Conservation (phyloP, 30 jellyfish, hydroid and myxozoan genomes). For the Cassiopea xamachana region DNA sequence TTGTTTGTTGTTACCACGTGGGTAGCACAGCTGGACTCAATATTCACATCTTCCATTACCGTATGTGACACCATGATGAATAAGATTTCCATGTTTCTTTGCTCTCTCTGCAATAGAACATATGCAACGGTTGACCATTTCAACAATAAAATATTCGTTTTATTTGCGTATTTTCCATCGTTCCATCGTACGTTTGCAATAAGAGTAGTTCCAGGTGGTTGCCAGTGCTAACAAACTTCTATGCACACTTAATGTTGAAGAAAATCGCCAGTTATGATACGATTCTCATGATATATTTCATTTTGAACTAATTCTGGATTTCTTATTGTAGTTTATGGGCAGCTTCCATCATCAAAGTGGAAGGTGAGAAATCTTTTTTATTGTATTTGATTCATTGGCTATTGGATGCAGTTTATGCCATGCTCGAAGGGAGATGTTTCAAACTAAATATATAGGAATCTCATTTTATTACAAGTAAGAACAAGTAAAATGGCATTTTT, state of each 20-base stretch:
- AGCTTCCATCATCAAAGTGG: conserved; percentile 71
- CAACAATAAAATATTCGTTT: not conserved
- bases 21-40: not conserved
- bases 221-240: not conserved
- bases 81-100: not conserved
- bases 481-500: too few species aligned
- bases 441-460: too few species aligned
- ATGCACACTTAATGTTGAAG: not conserved
- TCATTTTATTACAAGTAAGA: too few species aligned
- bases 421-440: too few species aligned
- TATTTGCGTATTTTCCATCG: not conserved
- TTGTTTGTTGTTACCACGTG: not conserved
- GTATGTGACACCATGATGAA: not conserved
- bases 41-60: not conserved
- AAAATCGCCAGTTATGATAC: not conserved
- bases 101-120: not conserved
- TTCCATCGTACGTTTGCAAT: not conserved
- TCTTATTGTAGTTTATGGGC: conserved; percentile 54
- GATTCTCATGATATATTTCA: not conserved
- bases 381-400: not conserved
- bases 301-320: not conserved
- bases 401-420: not conserved
- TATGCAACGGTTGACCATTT: not conserved
- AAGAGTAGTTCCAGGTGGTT: not conserved
- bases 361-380: conserved; percentile 35